phyloP scores from a whole-genome alignment of 2,797 vertebrate genomes.

The Cichlasoma orientale region DNA sequence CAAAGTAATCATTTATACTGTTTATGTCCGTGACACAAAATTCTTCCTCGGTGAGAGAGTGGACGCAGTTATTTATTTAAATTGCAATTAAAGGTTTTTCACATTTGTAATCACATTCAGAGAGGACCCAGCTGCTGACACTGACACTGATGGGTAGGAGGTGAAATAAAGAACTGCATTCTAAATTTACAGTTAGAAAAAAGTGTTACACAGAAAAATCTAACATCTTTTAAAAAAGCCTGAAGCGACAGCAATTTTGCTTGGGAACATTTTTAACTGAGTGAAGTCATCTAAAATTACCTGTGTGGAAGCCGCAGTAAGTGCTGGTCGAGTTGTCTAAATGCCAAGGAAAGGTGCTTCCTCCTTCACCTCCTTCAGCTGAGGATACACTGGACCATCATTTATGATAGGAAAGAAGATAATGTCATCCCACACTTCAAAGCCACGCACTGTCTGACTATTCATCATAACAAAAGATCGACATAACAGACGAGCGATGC shows the following conservation, averaged over 20 bases:
- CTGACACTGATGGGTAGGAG: too few relatives aligned
- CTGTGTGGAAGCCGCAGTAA: background rate
- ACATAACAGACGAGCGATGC: background rate
- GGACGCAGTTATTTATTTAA: too few relatives aligned
- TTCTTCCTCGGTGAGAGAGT: too few relatives aligned
- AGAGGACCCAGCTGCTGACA: too few relatives aligned
- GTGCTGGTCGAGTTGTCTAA: background rate
- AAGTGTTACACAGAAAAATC: too few relatives aligned
- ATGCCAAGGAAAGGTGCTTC: background rate
- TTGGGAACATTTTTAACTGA: background rate
- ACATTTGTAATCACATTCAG: too few relatives aligned
- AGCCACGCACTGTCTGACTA: background rate
- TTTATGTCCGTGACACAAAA: too few relatives aligned
- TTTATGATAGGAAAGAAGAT: background rate
- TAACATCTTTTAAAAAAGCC: background rate
- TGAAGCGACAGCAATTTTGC: background rate
- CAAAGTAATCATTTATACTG: too few relatives aligned
- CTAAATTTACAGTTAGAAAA: too few relatives aligned
- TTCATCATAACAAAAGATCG: background rate
- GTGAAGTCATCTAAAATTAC: background rate
- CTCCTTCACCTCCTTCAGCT: background rate
- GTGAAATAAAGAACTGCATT: too few relatives aligned
- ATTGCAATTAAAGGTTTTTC: too few relatives aligned
- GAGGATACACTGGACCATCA: background rate
- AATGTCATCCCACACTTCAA: background rate